Percentiles rank a stretch among this genome's conserved stretches.
Evolutionary conservation across 2,797 vertebrate genomes (phyloP).

Genomic region (Zalophus californianus): DNA sequence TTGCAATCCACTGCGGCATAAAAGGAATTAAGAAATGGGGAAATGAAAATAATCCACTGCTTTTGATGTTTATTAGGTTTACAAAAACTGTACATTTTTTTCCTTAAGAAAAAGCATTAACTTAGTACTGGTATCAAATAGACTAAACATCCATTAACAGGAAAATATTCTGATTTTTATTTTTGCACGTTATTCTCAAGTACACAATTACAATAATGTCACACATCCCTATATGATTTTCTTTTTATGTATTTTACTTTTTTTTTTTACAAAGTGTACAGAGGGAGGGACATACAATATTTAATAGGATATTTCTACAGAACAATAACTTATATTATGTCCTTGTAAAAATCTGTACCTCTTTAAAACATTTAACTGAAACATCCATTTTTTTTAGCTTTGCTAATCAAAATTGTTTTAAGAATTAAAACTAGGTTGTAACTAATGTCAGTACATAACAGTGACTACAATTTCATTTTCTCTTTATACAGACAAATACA

Average conservation of each 20-base stretch:
- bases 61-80: conserved; percentile 70
- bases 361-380: conserved; percentile 92
- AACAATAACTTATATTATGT: conserved; percentile 99
- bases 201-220: conserved; percentile 93
- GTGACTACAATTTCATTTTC: conserved; percentile 90
- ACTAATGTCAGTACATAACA: conserved; percentile 91
- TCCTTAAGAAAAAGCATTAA: conserved; percentile 76
- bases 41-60: conserved; percentile 67
- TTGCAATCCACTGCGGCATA: not conserved
- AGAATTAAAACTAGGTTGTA: conserved; percentile 91
- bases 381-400: conserved; percentile 89
- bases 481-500: conserved; percentile 91
- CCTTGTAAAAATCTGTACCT: conserved; percentile 92
- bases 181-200: conserved; percentile 93
- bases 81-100: conserved; percentile 73
- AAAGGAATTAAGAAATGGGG: conserved; percentile 61
- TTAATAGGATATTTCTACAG: conserved; percentile 98
- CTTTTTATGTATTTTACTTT: conserved; percentile 91
- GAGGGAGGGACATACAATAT: conserved; percentile 96
- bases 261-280: conserved; percentile 96
- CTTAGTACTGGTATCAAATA: conserved; percentile 86
- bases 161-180: conserved; percentile 99
- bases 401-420: conserved; percentile 90
- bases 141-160: conserved; percentile 88
- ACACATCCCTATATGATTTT: conserved; percentile 93